Conservation (phyloP, 2,113 vertebrate species). For the Chaetura pelagica region DNA sequence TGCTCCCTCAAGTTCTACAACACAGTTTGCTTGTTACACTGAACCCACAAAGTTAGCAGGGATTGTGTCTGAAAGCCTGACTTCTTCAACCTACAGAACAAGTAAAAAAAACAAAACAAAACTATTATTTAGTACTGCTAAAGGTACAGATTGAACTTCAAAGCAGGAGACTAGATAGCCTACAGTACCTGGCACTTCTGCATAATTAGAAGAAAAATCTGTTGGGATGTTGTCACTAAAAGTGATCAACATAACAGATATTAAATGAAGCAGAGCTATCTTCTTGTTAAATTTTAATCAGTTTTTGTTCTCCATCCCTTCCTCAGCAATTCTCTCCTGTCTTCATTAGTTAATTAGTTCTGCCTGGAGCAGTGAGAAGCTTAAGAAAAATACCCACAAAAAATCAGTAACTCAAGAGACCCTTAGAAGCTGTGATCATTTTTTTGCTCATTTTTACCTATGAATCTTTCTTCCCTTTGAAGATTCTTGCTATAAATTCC, state of each 20-base stretch:
- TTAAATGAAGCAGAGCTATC: background rate
- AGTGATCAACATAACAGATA: background rate
- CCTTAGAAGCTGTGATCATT: constrained; percentile 7
- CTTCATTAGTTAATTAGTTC: constrained; percentile 2
- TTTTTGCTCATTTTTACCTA: background rate
- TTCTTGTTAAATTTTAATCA: background rate
- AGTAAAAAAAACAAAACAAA: too few relatives aligned
- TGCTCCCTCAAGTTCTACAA: background rate
- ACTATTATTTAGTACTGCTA: background rate
- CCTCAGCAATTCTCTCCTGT: background rate
- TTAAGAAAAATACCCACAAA: background rate
- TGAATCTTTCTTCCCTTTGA: background rate
- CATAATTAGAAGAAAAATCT: background rate
- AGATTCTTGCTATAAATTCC: background rate
- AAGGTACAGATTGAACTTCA: background rate
- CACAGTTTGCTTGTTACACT: background rate
- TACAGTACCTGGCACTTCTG: background rate
- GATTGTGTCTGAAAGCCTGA: background rate
- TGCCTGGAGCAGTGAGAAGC: background rate
- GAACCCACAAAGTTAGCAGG: background rate
- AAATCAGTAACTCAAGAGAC: background rate
- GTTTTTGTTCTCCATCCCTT: background rate
- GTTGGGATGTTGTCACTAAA: background rate
- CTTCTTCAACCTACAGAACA: background rate
- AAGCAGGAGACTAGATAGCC: background rate